Evolutionary conservation across 2,797 vertebrate species (phyloP).

Genomic region (Sus cebifrons): DNA sequence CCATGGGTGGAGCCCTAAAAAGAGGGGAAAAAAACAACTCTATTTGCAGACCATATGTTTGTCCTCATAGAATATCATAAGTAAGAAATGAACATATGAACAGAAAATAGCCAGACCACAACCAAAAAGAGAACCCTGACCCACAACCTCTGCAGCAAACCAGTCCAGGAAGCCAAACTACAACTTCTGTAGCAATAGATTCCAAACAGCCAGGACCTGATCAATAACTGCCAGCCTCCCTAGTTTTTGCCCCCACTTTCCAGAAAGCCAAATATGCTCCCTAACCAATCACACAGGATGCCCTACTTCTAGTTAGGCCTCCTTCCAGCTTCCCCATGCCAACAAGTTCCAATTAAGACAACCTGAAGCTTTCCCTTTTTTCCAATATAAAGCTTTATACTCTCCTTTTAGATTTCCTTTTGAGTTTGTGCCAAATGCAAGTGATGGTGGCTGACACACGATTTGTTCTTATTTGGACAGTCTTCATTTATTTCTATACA

Average conservation of each 20-base stretch:
- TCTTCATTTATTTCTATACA: slow-evolving; percentile 39
- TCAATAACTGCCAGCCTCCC: background rate
- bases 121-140: background rate
- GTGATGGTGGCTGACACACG: background rate
- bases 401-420: background rate
- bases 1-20: too few relatives aligned
- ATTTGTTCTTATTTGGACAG: background rate
- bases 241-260: slow-evolving; percentile 6
- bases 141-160: background rate
- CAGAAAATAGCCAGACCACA: background rate
- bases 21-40: background rate
- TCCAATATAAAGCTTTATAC: background rate
- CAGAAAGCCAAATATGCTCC: background rate
- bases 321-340: background rate
- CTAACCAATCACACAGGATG: background rate
- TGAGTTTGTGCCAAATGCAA: slow-evolving; percentile 35
- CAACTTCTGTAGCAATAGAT: background rate
- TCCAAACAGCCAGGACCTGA: slow-evolving; percentile 5
- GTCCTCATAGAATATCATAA: background rate
- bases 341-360: background rate
- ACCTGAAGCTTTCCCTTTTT: background rate
- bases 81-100: background rate
- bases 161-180: background rate
- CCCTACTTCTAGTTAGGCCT: background rate
- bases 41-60: background rate